Conservation (phyloP, 2,797 vertebrate species). For the Enteromius treurensis region DNA sequence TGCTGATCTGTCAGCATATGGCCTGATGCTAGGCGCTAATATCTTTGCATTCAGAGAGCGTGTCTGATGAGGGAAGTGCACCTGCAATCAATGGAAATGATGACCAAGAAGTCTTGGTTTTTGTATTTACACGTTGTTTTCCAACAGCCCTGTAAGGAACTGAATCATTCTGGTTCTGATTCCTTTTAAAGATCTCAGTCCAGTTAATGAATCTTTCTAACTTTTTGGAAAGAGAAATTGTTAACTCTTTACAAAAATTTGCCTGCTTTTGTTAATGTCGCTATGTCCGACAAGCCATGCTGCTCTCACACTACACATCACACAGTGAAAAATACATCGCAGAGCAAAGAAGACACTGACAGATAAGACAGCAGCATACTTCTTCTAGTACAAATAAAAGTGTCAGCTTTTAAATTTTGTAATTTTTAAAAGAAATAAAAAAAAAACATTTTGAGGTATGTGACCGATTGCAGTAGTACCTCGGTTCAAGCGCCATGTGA, state of each 20-base stretch:
- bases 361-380: background rate
- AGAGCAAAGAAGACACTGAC: background rate
- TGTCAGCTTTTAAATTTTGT: no score
- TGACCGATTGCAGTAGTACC: background rate
- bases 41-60: background rate
- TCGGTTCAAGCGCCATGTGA: background rate
- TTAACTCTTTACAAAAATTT: background rate
- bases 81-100: slow-evolving; percentile 1
- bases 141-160: background rate
- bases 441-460: no score
- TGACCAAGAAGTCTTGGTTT: background rate
- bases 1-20: slow-evolving; percentile 42
- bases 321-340: no score
- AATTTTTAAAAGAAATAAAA: background rate
- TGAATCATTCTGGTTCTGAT: background rate
- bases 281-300: background rate
- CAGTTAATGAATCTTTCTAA: background rate
- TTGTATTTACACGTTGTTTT: background rate
- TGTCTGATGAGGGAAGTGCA: slow-evolving; percentile 7
- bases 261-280: no score
- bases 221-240: background rate
- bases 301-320: background rate
- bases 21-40: slow-evolving; percentile 25
- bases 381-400: background rate
- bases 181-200: background rate